Evolutionary conservation across 2,113 vertebrate species (phyloP).

Genomic region (Gnathonemus echidnorhynchus): DNA sequence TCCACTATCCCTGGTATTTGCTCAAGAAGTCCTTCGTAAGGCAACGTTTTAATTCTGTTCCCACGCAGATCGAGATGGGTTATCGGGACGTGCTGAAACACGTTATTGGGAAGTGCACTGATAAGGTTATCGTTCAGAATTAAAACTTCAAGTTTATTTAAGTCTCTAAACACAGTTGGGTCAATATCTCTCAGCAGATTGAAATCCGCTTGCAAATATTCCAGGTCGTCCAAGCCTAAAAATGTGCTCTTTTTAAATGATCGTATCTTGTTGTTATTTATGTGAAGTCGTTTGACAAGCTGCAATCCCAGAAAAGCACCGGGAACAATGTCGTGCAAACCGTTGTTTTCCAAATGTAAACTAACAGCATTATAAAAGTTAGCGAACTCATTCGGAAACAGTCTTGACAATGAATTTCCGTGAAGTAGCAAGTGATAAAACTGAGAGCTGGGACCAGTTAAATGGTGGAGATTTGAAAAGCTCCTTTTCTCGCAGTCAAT

Average conservation of each 20-base stretch:
- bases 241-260: constrained; percentile 95
- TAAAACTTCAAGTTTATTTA: constrained; percentile 96
- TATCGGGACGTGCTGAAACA: constrained; percentile 96
- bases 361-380: constrained; percentile 99
- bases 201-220: constrained; percentile 98
- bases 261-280: constrained; percentile 98
- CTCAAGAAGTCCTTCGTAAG: constrained; percentile 93
- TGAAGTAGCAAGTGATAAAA: constrained; percentile 98
- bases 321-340: constrained; percentile 95
- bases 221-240: constrained; percentile 93
- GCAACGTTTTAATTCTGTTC: constrained; percentile 96
- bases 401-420: constrained; percentile 93
- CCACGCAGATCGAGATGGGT: constrained; percentile 96
- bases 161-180: constrained; percentile 90
- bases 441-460: constrained; percentile 93
- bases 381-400: constrained; percentile 99
- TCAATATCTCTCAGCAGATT: constrained; percentile 96
- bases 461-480: constrained; percentile 90
- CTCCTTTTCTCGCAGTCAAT: constrained; percentile 96
- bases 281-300: constrained; percentile 94
- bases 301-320: constrained; percentile 95
- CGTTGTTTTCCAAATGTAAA: constrained; percentile 98
- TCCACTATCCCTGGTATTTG: constrained; percentile 96
- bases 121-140: constrained; percentile 99
- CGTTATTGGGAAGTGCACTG: constrained; percentile 86